Evolutionary conservation across 2,888 invertebrate species (phyloP).

Genomic region (Dryomyza anilis): DNA sequence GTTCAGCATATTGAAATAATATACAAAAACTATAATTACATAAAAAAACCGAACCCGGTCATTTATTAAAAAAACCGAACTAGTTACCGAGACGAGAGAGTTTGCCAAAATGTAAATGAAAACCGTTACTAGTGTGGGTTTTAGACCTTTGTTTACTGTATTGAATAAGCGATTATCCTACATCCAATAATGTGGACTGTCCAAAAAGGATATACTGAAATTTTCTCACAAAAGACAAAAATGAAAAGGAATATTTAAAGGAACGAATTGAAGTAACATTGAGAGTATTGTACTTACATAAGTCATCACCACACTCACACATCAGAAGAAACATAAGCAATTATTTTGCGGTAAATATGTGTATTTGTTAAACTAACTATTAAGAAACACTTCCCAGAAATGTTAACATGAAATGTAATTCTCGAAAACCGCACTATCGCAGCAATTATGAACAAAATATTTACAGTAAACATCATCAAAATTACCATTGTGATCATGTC

Average conservation of each 20-base stretch:
- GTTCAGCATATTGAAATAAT: no score
- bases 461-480: constrained; percentile 2
- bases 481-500: constrained; percentile 89
- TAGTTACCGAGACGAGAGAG: no score
- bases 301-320: neutral
- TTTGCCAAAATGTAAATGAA: no score
- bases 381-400: neutral
- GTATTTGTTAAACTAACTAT: constrained; percentile 25
- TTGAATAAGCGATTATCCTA: no score
- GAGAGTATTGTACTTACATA: constrained; percentile 6
- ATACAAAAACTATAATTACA: no score
- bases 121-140: no score
- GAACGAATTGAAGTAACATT: neutral
- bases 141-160: no score
- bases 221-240: neutral
- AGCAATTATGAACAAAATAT: neutral
- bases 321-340: constrained; percentile 28
- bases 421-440: neutral
- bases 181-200: no score
- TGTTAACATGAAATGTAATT: constrained; percentile 3
- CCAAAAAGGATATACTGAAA: no score
- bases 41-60: no score
- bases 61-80: no score
- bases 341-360: constrained; percentile 27
- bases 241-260: no score